These are phyloP conservation scores for Coluber constrictor DNA, from an alignment of 2,797 vertebrate genomes.

Conservation along the genomic window DNA sequence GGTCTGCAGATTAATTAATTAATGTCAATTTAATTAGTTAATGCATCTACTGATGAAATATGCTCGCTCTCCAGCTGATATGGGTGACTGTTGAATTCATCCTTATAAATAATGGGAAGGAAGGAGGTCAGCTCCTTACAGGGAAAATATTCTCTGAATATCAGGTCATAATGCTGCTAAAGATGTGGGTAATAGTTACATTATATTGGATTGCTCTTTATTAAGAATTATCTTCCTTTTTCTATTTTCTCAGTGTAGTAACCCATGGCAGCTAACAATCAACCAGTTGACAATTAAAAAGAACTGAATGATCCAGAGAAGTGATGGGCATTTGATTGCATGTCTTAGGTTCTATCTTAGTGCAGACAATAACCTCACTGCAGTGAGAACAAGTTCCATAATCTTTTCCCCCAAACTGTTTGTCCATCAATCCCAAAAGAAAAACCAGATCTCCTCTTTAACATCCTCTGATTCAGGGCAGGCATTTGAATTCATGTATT, in stretches of 20 bases:
- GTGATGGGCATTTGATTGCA: background rate
- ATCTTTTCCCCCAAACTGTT: background rate
- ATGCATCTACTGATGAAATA: conserved; percentile 49
- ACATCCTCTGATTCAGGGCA: background rate
- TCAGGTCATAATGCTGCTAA: background rate
- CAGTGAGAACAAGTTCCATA: background rate
- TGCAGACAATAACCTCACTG: background rate
- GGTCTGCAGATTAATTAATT: conserved; percentile 54
- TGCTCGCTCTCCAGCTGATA: conserved; percentile 19
- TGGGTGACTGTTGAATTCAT: conserved; percentile 7
- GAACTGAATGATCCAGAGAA: background rate
- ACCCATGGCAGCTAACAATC: background rate
- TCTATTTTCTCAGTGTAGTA: background rate
- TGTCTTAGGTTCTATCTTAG: background rate
- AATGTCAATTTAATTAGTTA: conserved; percentile 60
- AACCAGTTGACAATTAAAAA: background rate
- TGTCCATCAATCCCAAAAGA: background rate
- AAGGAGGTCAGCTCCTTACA: background rate
- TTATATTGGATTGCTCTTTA: background rate
- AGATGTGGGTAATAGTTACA: background rate
- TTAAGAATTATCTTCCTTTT: background rate
- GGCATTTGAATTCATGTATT: background rate
- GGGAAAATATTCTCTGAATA: background rate
- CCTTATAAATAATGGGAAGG: conserved; percentile 28
- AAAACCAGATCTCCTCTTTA: background rate